Evolutionary conservation across 2,113 vertebrate genomes (phyloP), one percentile per base, ranked within the genome.

Genomic region (Apus apus): DNA sequence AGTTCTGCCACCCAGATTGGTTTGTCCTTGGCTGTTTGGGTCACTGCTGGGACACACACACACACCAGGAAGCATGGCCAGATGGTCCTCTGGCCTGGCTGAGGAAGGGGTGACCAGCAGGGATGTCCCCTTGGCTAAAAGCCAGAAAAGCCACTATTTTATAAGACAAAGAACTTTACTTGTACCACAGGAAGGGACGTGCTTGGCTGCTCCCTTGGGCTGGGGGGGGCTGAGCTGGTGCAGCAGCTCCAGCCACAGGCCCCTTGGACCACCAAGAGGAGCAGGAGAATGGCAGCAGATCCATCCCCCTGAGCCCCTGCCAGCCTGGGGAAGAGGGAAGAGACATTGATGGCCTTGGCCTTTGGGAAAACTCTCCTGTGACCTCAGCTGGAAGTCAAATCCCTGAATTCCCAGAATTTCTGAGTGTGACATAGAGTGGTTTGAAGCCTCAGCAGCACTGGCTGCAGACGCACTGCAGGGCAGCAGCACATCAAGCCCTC

Each of bases 1-100:
- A 27, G 9, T 89, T 51, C 57, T 72, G 34, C 15, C 20, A 7
- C 45, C 27, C 18, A 4, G 0, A 1, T 0, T 0, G 0, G 11
- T 20, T 50, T 68, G 25, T 8, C n/a, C 23, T 6, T 15, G 30
- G 26, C 45, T 45, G 10, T 23, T 14, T 9, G 77, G 46, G 72
- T 53, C 51, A 3, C 38, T n/a, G 46, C 48, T 22, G 12, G 26
- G 40, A 43, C 12, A 14, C 12, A 43, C 40, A 43, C 40, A 43
- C 40, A 40, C 64, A 16, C 0, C 5, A 11, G 90, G 66, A 26
- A 76, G 60, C 43, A 8, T 1, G n/a, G 72, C 51, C 32, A 43
- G 40, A 43, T 43, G 40, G 40, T 43, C 40, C 40, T 43, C 40
- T 43, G 40, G 16, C 19, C 53, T 0, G 2, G n/a, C 61, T 4